A percentile compares a stretch with the other conserved stretches of the same genome.
These are phyloP conservation scores for Nomada ruficornis DNA, from an alignment of 2,888 invertebrate genomes.

Conservation along the genomic window DNA sequence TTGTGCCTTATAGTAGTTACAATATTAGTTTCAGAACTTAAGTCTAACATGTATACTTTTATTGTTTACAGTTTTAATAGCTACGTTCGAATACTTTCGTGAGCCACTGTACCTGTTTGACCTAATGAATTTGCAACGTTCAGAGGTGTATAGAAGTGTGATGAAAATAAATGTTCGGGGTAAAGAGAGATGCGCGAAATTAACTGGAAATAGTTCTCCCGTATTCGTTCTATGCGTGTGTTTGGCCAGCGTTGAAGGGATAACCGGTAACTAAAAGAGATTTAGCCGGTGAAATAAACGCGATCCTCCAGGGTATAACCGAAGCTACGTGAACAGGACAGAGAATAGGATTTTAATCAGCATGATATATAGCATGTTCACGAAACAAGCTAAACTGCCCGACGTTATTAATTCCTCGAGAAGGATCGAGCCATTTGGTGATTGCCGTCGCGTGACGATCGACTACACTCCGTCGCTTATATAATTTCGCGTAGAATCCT, in stretches of 20 bases:
- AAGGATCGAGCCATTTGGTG: constrained; percentile 75
- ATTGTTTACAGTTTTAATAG: no score
- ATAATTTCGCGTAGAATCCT: constrained; percentile 64
- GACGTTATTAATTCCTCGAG: constrained; percentile 63
- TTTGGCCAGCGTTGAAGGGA: not conserved
- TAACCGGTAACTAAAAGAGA: constrained; percentile 8
- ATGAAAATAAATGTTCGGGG: no score
- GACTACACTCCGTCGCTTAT: constrained; percentile 53
- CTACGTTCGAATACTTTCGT: no score
- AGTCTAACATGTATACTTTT: no score
- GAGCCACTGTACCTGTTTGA: no score
- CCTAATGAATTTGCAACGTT: no score
- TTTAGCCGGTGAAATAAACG: constrained; percentile 47
- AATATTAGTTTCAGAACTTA: no score
- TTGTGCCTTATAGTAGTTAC: no score
- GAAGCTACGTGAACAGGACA: constrained; percentile 2
- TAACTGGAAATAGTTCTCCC: not conserved
- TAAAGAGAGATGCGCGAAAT: not conserved
- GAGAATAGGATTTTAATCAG: constrained; percentile 59
- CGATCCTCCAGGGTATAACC: constrained; percentile 62
- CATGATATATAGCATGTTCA: constrained; percentile 36
- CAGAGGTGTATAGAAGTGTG: no score
- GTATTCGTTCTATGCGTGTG: no score
- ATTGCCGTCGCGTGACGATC: constrained; percentile 76
- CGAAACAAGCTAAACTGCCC: constrained; percentile 33